Base-by-base conservation (phyloP, 2,888 invertebrate species). In the Oxycera nigricornis region DNA sequence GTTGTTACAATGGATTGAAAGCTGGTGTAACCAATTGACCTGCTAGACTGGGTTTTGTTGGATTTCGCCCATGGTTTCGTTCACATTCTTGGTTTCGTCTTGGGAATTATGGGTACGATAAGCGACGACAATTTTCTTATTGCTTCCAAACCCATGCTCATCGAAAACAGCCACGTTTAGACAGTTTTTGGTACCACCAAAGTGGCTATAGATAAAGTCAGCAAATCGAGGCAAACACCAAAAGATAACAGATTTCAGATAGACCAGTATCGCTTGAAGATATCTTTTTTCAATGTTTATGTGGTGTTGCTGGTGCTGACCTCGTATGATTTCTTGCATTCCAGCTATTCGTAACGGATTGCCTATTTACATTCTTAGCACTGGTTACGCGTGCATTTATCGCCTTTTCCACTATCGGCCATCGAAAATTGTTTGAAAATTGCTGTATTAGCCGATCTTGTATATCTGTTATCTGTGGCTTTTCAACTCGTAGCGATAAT, bases 21-120 rank as follows among this genome's bases (percentile, higher is more conserved):
- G 46, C 46, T 46, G 46, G 46, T 46, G 46, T 41, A 65, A 65
- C 65, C 65, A 65, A 65, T 65, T 65, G 65, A 65, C 65, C 65
- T 65, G 65, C 65, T 65, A 39, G 20, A 14, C 6, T n/a, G 20
- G n/a, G n/a, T 14, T 14, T 28, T 17, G 14, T 14, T 22, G 65
- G 65, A 65, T 65, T 39, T 65, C 46, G 3, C 46, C 61, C 61
- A 20, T 61, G 22, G 65, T 24, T 22, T 22, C 65, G 52, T 55
- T 22, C 52, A 55, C 24, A 24, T 65, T 65, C 65, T 65, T 65
- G 39, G 65, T 65, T 65, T 41, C 65, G n/a, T n/a, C n/a, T n/a
- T n/a, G 65, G 65, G 39, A 65, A 41, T 28, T 57, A 46, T 17
- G 17, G 6, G 41, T 65, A 26, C 39, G 65, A 65, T 65, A 65